Percentiles rank a stretch among this genome's conserved stretches.
Evolutionary conservation across 2,888 invertebrate genomes (phyloP).

Genomic region (Lycophotia porphyrea): DNA sequence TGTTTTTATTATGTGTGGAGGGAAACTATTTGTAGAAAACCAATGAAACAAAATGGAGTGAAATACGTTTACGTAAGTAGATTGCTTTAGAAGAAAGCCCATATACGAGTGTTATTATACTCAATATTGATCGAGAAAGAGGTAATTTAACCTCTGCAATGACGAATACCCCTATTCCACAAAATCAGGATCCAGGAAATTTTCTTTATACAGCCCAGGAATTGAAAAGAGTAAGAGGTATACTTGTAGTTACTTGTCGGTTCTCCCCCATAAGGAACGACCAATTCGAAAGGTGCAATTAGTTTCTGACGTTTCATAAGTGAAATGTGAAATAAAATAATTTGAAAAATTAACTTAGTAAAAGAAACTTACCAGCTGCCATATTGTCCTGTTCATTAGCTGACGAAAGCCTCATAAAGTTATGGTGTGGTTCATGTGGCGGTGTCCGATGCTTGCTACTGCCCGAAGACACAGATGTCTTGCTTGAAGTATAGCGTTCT

Average conservation of each 20-base stretch:
- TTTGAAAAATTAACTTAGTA: not conserved
- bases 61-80: not conserved
- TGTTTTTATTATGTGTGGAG: not conserved
- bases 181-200: not conserved
- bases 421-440: conserved; percentile 80
- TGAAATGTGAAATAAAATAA: not conserved
- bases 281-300: not conserved
- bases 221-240: not conserved
- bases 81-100: not conserved
- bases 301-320: too few species aligned
- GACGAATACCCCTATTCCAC: not conserved
- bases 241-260: not conserved
- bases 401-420: conserved; percentile 83
- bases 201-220: not conserved
- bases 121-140: not conserved
- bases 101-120: not conserved
- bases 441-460: conserved; percentile 82
- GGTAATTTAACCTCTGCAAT: not conserved
- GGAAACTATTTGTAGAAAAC: not conserved
- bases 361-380: conserved; percentile 78
- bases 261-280: not conserved
- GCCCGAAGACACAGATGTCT: conserved; percentile 83
- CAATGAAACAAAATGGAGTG: too few species aligned
- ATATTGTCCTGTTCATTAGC: conserved; percentile 86
- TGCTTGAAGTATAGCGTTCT: conserved; percentile 85